Percentiles rank a stretch among this genome's conserved stretches.
phyloP scores from a whole-genome alignment of 2,888 invertebrate genomes.

The Nephrotoma flavescens region DNA sequence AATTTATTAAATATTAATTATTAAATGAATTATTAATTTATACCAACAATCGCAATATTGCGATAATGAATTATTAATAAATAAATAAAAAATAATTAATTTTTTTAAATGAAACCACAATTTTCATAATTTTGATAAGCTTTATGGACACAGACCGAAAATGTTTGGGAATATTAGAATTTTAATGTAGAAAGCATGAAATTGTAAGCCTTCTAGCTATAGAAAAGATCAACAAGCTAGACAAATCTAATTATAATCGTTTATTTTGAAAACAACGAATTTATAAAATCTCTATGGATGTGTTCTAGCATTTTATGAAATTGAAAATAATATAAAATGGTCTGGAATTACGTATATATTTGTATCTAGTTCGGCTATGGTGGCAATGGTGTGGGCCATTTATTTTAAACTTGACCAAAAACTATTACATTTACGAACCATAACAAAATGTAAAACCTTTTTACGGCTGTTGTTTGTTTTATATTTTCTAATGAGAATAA shows the following conservation, averaged over 20 bases:
- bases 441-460: background rate
- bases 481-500: background rate
- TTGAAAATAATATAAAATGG: background rate
- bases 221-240: background rate
- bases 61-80: background rate
- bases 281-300: background rate
- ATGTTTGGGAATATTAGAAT: background rate
- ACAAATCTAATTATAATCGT: background rate
- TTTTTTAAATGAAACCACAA: background rate
- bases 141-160: background rate
- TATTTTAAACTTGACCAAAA: background rate
- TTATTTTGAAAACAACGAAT: background rate
- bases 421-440: background rate
- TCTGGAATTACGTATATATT: background rate
- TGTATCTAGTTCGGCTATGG: background rate
- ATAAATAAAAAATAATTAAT: background rate
- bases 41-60: background rate
- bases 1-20: background rate
- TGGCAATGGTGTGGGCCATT: background rate
- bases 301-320: background rate
- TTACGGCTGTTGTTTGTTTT: background rate
- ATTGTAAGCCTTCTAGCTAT: background rate
- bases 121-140: background rate
- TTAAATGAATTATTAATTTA: background rate
- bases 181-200: background rate